A percentile compares a stretch with the other conserved stretches of the same genome.
Conservation (phyloP, 1,140 invertebrate species). For the Drosophila sp. region DNA sequence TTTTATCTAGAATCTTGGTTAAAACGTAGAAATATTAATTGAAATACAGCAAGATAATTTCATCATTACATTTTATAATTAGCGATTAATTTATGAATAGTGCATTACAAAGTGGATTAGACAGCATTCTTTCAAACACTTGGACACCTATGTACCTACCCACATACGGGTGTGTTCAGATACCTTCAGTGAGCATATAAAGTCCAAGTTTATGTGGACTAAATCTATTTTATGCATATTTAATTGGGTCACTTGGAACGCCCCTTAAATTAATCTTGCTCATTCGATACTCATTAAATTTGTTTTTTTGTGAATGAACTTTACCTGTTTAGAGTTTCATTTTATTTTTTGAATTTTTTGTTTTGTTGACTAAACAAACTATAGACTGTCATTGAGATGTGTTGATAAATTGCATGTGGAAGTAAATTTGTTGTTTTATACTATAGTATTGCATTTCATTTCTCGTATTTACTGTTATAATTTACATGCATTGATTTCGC, state of each 20-base stretch:
- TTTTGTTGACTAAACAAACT: slow-evolving; percentile 25
- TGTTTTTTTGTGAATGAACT: neutral
- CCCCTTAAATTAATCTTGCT: neutral
- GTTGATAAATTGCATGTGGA: slow-evolving; percentile 58
- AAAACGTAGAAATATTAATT: slow-evolving; percentile 38
- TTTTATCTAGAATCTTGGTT: neutral
- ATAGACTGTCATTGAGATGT: slow-evolving; percentile 43
- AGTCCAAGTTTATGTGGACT: neutral
- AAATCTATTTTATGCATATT: neutral
- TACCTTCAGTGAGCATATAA: neutral
- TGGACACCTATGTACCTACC: slow-evolving; percentile 22
- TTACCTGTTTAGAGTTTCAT: neutral
- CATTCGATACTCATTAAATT: neutral
- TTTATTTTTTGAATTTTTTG: neutral
- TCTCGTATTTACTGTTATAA: slow-evolving; percentile 50
- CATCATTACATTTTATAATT: slow-evolving; percentile 60
- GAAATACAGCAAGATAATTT: slow-evolving; percentile 62
- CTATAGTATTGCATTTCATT: slow-evolving; percentile 28
- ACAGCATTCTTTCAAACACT: slow-evolving; percentile 52
- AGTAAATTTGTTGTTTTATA: slow-evolving; percentile 25
- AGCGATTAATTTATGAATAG: slow-evolving; percentile 52
- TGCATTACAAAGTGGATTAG: slow-evolving; percentile 42
- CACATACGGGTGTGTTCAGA: slow-evolving; percentile 1
- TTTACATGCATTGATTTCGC: slow-evolving; percentile 11
- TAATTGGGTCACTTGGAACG: neutral